These are phyloP conservation scores for Nothura maculosa DNA, from an alignment of 2,797 vertebrate species.

Conservation along the genomic window DNA sequence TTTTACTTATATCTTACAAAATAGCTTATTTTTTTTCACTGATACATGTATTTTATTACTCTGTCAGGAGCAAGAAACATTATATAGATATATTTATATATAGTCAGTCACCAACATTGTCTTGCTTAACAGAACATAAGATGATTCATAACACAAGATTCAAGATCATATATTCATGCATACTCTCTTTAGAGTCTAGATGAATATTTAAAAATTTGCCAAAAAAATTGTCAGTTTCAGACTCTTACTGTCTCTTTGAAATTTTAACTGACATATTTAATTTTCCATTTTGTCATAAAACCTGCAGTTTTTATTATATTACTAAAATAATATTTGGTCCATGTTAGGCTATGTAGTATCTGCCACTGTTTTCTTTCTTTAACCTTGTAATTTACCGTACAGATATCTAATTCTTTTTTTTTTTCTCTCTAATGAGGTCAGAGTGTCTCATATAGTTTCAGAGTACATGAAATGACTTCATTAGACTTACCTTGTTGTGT, in stretches of 20 bases:
- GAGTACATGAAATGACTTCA: background rate
- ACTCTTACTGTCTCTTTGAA: background rate
- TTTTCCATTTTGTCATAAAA: background rate
- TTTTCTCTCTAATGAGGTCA: conserved; percentile 13
- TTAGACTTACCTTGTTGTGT: background rate
- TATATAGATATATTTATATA: background rate
- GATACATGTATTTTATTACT: background rate
- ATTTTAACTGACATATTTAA: background rate
- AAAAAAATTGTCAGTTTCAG: background rate
- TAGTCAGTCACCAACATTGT: background rate
- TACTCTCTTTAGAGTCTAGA: background rate
- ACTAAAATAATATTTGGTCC: background rate
- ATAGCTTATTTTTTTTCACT: background rate
- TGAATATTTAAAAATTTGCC: background rate
- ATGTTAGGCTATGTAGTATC: background rate
- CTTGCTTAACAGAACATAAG: background rate
- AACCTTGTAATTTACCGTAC: background rate
- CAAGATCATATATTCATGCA: background rate
- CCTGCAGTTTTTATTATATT: background rate
- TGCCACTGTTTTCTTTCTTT: background rate
- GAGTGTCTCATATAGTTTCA: background rate
- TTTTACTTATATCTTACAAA: background rate
- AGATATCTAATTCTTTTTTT: conserved; percentile 1
- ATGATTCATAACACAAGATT: background rate
- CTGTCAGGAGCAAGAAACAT: background rate